Evolutionary conservation across 2,888 invertebrate genomes (phyloP).

Genomic region (Laothoe populi): DNA sequence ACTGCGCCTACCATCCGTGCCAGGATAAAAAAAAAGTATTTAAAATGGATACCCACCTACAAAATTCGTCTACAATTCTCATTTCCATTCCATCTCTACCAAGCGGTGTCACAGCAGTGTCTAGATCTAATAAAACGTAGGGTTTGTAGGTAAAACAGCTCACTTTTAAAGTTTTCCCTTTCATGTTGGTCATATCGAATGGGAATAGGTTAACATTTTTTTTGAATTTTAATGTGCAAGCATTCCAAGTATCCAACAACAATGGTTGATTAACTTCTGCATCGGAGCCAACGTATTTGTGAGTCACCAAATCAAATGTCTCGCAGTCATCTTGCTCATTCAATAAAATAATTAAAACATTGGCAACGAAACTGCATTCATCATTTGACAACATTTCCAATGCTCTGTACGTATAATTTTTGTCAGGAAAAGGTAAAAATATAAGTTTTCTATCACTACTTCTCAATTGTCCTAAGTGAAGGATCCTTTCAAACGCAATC

Average conservation of each 20-base stretch:
- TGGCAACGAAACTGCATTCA: slow-evolving; percentile 63
- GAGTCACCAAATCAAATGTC: slow-evolving; percentile 66
- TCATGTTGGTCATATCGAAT: slow-evolving; percentile 72
- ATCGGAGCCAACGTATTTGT: slow-evolving; percentile 68
- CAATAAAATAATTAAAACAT: slow-evolving; percentile 60
- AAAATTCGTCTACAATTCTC: slow-evolving; percentile 77
- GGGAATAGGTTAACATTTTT: slow-evolving; percentile 70
- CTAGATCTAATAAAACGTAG: slow-evolving; percentile 79
- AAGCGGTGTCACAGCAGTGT: slow-evolving; percentile 51
- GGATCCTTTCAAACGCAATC: slow-evolving; percentile 64
- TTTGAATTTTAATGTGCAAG: slow-evolving; percentile 60
- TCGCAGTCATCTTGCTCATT: slow-evolving; percentile 44
- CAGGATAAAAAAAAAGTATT: too few relatives aligned
- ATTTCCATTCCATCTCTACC: slow-evolving; percentile 84
- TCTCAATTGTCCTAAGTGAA: slow-evolving; percentile 64
- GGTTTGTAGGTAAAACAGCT: slow-evolving; percentile 86
- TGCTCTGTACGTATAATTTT: slow-evolving; percentile 37
- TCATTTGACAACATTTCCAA: slow-evolving; percentile 58
- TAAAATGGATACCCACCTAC: slow-evolving; percentile 59
- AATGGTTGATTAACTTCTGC: slow-evolving; percentile 50
- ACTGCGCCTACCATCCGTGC: too few relatives aligned
- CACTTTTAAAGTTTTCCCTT: slow-evolving; percentile 76
- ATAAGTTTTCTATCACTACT: slow-evolving; percentile 76
- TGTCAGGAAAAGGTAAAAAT: slow-evolving; percentile 57
- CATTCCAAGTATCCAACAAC: slow-evolving; percentile 71